Base-by-base conservation (phyloP, 2,888 invertebrate species). In the Clistopyga incitator region DNA sequence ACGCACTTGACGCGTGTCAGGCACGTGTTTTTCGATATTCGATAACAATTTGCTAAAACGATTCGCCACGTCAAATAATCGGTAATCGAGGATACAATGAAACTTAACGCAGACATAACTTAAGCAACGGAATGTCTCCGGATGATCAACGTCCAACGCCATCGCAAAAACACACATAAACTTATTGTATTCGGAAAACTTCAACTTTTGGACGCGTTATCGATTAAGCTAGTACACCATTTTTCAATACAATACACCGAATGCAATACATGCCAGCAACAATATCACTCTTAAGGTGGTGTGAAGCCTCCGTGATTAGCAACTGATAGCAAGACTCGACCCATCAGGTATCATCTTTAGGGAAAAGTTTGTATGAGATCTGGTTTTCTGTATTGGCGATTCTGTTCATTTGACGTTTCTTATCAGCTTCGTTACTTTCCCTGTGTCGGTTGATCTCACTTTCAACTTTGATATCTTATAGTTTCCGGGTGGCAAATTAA, bases 391-490 rank as follows among this genome's bases (percentile, higher is more conserved):
- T 0, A 11, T 11, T 20, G 23, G 11, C 52, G 6, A n/a, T 50
- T 18, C 18, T 6, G 6, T 6, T 25, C 25, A 13, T 15, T 29
- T 59, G 6, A 10, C 6, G 29, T 38, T 64, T 18, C 18, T 20
- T 0, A 20, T 3, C 10, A 20, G 2, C 1, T 42, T 67, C 10
- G 25, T 15, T 23, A 23, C 15, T 4, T 29, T 29, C 29, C 15
- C 25, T 25, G 42, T 67, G 47, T 23, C 47, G 2, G 13, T 18
- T 18, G 29, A 47, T 47, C 34, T 11, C 20, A 59, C 61, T 18
- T 74, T 74, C n/a, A 74, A 74, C 61, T 74, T 74, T 3, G 18
- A 25, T 0, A 74, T 47, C 47, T 6, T 74, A 15, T 74, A 74
- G 6, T 34, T 47, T n/a, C 72, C 72, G n/a, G 72, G 59, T 15